phyloP scores from a whole-genome alignment of 2,888 invertebrate species.

The Phaedon cochleariae region DNA sequence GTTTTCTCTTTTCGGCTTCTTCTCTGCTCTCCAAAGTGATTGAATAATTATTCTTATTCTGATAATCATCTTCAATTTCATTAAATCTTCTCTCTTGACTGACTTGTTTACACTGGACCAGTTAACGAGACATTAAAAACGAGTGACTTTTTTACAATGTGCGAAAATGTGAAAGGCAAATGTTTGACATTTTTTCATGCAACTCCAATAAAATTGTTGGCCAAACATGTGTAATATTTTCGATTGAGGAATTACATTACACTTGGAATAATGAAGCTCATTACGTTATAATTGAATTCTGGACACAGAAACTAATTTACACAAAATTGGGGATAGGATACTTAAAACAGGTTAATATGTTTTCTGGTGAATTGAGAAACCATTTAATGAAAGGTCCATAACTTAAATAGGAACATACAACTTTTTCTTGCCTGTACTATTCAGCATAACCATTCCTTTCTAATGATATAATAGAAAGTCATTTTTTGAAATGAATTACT shows the following conservation, averaged over 20 bases:
- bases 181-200: slow-evolving; percentile 12
- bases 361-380: too few species aligned
- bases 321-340: too few species aligned
- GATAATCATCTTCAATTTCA: slow-evolving; percentile 18
- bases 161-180: slow-evolving; percentile 17
- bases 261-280: background rate
- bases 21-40: background rate
- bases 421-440: too few species aligned
- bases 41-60: slow-evolving; percentile 11
- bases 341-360: too few species aligned
- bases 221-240: background rate
- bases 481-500: too few species aligned
- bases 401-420: too few species aligned
- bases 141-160: slow-evolving; percentile 15
- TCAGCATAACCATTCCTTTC: too few species aligned
- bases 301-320: too few species aligned
- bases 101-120: slow-evolving; percentile 17
- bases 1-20: background rate
- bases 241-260: background rate
- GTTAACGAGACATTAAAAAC: slow-evolving; percentile 4
- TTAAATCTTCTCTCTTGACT: slow-evolving; percentile 13
- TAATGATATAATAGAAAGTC: too few species aligned
- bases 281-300: background rate
- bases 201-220: slow-evolving; percentile 12
- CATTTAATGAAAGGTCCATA: too few species aligned